phyloP scores from a whole-genome alignment of 23 tunicate genomes.

The Trididemnum miniatum region DNA sequence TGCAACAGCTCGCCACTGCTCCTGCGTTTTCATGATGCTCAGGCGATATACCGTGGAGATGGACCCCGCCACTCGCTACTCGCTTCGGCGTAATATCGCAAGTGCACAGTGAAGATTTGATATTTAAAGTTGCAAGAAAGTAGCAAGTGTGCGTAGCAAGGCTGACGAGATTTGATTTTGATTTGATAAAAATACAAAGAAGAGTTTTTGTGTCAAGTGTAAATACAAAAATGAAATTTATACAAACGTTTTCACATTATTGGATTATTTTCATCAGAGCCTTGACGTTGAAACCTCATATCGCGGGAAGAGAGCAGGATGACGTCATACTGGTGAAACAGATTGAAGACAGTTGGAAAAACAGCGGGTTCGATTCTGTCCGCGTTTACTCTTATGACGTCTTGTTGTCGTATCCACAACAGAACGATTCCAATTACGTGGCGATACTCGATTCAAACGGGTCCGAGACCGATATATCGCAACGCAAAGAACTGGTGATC shows the following conservation, averaged over 20 bases:
- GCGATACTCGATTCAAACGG: constrained; percentile 39
- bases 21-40: too few relatives aligned
- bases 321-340: constrained; percentile 54
- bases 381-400: constrained; percentile 62
- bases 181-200: too few relatives aligned
- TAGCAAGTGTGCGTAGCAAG: too few relatives aligned
- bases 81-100: too few relatives aligned
- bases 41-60: too few relatives aligned
- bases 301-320: constrained; percentile 72
- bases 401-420: constrained; percentile 78
- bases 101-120: too few relatives aligned
- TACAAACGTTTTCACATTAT: not conserved
- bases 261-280: constrained; percentile 19
- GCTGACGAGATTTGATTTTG: too few relatives aligned
- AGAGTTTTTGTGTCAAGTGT: too few relatives aligned
- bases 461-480: constrained; percentile 40
- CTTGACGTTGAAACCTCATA: constrained; percentile 57
- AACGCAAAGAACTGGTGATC: constrained; percentile 57
- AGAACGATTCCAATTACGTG: constrained; percentile 64
- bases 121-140: too few relatives aligned
- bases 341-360: constrained; percentile 51
- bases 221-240: too few relatives aligned
- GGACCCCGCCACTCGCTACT: too few relatives aligned
- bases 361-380: constrained; percentile 55
- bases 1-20: too few relatives aligned